Base-by-base conservation (phyloP, 2,888 invertebrate genomes). In the Eurytoma californica region DNA sequence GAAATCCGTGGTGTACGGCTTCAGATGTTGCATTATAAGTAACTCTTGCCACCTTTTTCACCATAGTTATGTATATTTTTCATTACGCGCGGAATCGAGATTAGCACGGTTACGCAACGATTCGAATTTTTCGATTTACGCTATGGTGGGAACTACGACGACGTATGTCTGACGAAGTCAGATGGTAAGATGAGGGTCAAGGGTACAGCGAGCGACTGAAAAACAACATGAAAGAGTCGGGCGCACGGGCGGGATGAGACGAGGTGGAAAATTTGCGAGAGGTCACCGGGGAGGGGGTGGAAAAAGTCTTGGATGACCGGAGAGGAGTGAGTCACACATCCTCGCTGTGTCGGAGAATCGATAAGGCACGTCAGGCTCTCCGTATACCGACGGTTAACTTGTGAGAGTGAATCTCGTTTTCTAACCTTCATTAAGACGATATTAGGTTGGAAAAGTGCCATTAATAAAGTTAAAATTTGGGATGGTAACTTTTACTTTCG, bases 1-100 rank as follows among this genome's bases (percentile, higher is more conserved):
- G 20, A 70, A 65, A 72, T 77, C 49, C 9, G 16, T n/a, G 28
- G 9, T 39, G 24, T 80, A 77, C 24, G 82, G 81, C 75, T 82
- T 82, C 79, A n/a, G 72, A 57, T 68, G 65, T 30, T 30, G 39
- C 39, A 39, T 39, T 39, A 39, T 39, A 39, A 39, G 39, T 39
- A 9, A 9, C 7, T 9, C 7, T 39, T 9, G 9, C 39, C 39
- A 9, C 39, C 39, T 39, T 9, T 39, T 39, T 39, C 39, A 7
- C 39, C 39, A 39, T 39, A 1, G 39, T 7, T 39, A 7, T 39
- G 39, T 39, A 9, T 9, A 1, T 39, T 39, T 39, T 39, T 39
- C 7, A 9, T 39, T 39, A 39, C 7, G 39, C 39, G 39, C 39
- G 39, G 39, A 39, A 39, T 39, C 7, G 39, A 39, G 39, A 39